phyloP scores from a whole-genome alignment of 1,140 invertebrate species.

The Drosophila truncata region DNA sequence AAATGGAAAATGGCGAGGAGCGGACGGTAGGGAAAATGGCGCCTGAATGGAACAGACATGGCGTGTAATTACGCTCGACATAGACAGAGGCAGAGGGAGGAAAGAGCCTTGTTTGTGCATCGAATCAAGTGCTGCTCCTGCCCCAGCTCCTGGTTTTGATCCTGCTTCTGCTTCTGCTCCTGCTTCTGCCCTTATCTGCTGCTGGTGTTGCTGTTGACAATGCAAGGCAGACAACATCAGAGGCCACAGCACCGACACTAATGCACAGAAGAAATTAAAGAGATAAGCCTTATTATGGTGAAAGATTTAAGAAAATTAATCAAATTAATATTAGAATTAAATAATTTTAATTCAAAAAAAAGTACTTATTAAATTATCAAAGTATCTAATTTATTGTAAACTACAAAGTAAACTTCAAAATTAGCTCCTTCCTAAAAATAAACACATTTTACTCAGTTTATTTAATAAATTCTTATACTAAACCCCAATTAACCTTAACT shows the following conservation, averaged over 20 bases:
- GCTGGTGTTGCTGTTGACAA: constrained; percentile 59
- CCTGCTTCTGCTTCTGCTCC: not conserved
- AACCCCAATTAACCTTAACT: not conserved
- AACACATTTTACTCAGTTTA: not conserved
- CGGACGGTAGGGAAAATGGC: constrained; percentile 15
- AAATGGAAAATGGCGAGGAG: not conserved
- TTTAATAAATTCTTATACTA: too few relatives aligned
- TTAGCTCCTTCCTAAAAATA: too few relatives aligned
- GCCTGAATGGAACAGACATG: constrained; percentile 52
- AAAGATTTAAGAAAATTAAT: not conserved
- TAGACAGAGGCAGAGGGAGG: not conserved
- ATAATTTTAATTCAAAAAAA: not conserved
- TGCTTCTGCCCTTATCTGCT: constrained; percentile 20
- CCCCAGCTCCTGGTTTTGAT: constrained; percentile 16
- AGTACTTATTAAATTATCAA: not conserved
- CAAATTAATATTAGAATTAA: not conserved
- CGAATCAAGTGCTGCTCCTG: constrained; percentile 64
- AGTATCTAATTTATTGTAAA: not conserved
- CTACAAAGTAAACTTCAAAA: not conserved
- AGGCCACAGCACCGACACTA: constrained; percentile 25
- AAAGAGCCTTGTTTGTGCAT: constrained; percentile 70
- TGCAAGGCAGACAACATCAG: constrained; percentile 58
- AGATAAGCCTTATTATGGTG: not conserved
- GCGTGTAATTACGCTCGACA: constrained; percentile 61
- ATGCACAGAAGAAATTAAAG: constrained; percentile 8